Evolutionary conservation across 2,888 invertebrate genomes (phyloP).

Genomic region (Bursaphelenchus okinawaensis): DNA sequence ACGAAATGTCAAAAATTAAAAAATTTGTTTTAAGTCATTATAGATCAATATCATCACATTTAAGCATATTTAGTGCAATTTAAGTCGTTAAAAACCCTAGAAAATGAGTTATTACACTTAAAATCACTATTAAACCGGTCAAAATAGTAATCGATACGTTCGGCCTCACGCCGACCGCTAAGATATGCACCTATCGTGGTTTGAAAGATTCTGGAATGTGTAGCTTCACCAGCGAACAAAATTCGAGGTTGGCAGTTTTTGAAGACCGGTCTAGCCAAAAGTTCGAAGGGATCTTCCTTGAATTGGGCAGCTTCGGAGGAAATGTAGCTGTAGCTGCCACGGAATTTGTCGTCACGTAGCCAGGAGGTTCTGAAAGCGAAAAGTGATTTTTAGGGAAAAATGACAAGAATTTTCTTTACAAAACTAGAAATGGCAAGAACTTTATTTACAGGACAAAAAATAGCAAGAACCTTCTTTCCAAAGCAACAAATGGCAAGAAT

Average conservation of each 20-base stretch:
- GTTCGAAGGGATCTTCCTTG: slow-evolving; percentile 14
- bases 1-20: too few relatives aligned
- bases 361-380: slow-evolving; percentile 34
- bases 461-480: too few relatives aligned
- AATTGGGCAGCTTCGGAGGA: slow-evolving; percentile 24
- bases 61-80: too few relatives aligned
- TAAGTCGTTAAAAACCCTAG: too few relatives aligned
- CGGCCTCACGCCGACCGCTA: slow-evolving; percentile 45
- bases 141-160: slow-evolving; percentile 24
- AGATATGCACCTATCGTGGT: slow-evolving; percentile 49
- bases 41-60: too few relatives aligned
- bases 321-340: slow-evolving; percentile 48
- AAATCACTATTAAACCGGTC: background rate
- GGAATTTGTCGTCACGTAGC: slow-evolving; percentile 41
- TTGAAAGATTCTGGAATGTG: slow-evolving; percentile 49
- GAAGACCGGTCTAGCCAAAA: slow-evolving; percentile 41
- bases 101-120: too few relatives aligned
- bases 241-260: slow-evolving; percentile 31
- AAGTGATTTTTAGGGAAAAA: too few relatives aligned
- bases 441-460: too few relatives aligned
- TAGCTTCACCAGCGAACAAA: slow-evolving; percentile 52
- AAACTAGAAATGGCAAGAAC: too few relatives aligned
- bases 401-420: too few relatives aligned
- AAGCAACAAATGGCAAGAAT: too few relatives aligned
- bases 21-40: too few relatives aligned